Base-by-base conservation (phyloP, 2,797 vertebrate genomes). In the Pogoniulus pusillus region DNA sequence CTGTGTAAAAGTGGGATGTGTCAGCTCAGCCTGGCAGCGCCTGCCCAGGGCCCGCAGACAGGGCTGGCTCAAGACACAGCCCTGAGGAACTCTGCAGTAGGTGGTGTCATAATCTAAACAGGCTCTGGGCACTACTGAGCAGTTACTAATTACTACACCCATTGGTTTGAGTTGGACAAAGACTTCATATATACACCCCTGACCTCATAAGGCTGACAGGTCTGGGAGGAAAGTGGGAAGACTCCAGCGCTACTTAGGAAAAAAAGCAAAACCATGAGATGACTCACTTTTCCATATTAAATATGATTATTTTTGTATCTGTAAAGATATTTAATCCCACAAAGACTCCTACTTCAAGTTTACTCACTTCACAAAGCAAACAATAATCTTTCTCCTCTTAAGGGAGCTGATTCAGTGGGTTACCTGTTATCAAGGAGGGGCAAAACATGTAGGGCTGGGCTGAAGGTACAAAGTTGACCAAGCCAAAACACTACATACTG, bases 211-310 rank as follows among this genome's bases (percentile, higher is more conserved):
- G 35, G 59, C 82, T 92, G 79, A 95, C 73, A 75, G 55, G n/a
- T 81, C 70, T 65, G 80, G 26, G 70, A 66, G 35, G 70, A 62
- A 93, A 91, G 63, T 72, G 73, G 66, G 85, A 83, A 53, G 73
- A 74, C 76, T 94, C 51, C 73, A 94, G 63, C 0, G 0, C 68
- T 39, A 76, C 73, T 73, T 77, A 80, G 59, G 74, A 78, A 93
- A 89, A 69, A 93, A 94, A 22, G 0, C 29, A 62, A 93, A 91
- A 77, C 69, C 59, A 88, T 34, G 75, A 78, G 30, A 66, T 91
- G 77, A 93, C 78, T 94, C 82, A 91, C 76, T 93, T 87, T 89
- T 94, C 69, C 91, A 59, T 83, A 89, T 91, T 70, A 80, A 85
- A 81, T 18, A 57, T 4, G 57, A 88, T 64, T 90, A 77, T 80